A percentile compares a stretch with the other conserved stretches of the same genome.
Conservation (phyloP, 2,797 vertebrate species). For the Tamandua tetradactyla region DNA sequence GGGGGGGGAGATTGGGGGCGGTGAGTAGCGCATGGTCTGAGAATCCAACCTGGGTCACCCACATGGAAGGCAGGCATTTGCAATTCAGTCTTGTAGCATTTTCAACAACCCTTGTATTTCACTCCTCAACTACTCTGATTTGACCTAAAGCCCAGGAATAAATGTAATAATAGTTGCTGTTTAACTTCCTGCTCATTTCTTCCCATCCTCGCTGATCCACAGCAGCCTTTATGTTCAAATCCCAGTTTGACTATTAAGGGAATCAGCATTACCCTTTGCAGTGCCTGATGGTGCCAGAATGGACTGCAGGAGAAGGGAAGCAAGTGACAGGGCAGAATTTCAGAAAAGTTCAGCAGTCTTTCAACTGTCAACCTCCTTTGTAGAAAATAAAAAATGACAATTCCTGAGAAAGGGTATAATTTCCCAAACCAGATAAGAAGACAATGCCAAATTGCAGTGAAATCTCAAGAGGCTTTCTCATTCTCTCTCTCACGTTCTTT, state of each 20-base stretch:
- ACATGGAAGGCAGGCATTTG: too few species aligned
- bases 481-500: too few species aligned
- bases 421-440: constrained; percentile 64
- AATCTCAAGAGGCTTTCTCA: background rate
- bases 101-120: background rate
- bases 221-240: constrained; percentile 19
- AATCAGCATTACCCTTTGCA: background rate
- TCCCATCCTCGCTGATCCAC: background rate
- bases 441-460: background rate
- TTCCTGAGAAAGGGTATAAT: constrained; percentile 71
- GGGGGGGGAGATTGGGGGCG: too few species aligned
- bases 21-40: too few species aligned
- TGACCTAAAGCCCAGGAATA: background rate
- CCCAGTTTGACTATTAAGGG: background rate
- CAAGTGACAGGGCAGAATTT: constrained; percentile 22
- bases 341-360: constrained; percentile 62
- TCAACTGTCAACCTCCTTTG: constrained; percentile 59
- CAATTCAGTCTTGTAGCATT: background rate
- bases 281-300: background rate
- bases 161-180: background rate
- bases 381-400: constrained; percentile 57
- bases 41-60: too few species aligned
- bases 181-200: background rate
- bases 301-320: background rate
- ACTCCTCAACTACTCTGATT: background rate